Evolutionary conservation across 2,797 vertebrate genomes (phyloP).

Genomic region (Syngnathus acus): DNA sequence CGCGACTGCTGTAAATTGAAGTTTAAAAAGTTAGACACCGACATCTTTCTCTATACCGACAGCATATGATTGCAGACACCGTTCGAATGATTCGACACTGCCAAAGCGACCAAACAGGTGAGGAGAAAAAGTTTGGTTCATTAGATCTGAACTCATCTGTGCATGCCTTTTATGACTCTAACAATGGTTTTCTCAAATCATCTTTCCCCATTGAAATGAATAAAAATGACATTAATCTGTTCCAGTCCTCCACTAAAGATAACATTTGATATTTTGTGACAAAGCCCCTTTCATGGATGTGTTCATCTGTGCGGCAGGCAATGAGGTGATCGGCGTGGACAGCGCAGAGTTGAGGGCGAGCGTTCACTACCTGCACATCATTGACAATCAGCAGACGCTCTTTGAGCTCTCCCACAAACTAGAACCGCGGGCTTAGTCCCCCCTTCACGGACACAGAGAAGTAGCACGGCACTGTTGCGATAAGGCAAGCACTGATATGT

Average conservation of each 20-base stretch:
- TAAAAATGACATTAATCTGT: too few species aligned
- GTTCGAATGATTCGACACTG: conserved; percentile 92
- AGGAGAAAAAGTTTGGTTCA: conserved; percentile 11
- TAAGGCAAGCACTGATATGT: background rate
- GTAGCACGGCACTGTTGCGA: background rate
- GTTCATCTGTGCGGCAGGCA: conserved; percentile 67
- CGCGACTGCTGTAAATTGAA: background rate
- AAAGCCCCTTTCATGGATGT: too few species aligned
- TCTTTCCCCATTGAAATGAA: too few species aligned
- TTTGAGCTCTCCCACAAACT: conserved; percentile 95
- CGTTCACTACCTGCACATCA: conserved; percentile 85
- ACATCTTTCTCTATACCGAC: conserved; percentile 31
- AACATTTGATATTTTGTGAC: too few species aligned
- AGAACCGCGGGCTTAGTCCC: conserved; percentile 80
- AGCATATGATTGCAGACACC: conserved; percentile 98
- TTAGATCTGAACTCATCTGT: too few species aligned
- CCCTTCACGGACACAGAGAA: conserved; percentile 6
- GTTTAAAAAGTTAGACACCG: too few species aligned
- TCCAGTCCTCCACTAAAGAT: too few species aligned
- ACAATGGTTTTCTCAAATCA: background rate
- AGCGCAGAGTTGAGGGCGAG: conserved; percentile 84
- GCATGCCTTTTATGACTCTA: too few species aligned
- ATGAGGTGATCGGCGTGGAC: conserved; percentile 80
- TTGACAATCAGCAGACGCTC: conserved; percentile 95
- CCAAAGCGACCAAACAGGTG: conserved; percentile 88